Percentiles rank a stretch among this genome's conserved stretches.
These are phyloP conservation scores for Telenomus remus DNA, from an alignment of 1,140 invertebrate species.

Conservation along the genomic window DNA sequence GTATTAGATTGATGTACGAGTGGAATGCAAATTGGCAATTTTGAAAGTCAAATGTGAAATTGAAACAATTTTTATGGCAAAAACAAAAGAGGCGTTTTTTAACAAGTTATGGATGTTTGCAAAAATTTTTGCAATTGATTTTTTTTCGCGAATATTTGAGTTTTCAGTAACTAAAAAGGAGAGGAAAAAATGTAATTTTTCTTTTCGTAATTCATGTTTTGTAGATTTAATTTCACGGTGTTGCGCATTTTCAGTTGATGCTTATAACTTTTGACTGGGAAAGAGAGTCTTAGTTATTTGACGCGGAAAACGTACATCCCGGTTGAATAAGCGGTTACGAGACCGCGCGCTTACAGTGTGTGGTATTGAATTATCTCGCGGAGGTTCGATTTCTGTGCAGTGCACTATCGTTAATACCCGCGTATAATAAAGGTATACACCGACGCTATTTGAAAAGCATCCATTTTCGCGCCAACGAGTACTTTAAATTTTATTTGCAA, in stretches of 20 bases:
- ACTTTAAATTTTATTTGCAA: conserved; percentile 6
- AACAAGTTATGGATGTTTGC: too few species aligned
- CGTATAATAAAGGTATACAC: conserved; percentile 10
- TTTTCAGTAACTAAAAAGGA: too few species aligned
- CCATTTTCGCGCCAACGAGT: conserved; percentile 4
- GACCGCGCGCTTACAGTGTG: conserved; percentile 8
- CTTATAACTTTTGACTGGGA: background rate
- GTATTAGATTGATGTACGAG: too few species aligned
- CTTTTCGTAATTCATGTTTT: too few species aligned
- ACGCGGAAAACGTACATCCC: conserved; percentile 13
- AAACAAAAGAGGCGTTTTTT: too few species aligned
- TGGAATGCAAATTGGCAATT: too few species aligned
- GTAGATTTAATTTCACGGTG: too few species aligned
- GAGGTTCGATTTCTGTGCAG: conserved; percentile 12
- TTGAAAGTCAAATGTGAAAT: too few species aligned
- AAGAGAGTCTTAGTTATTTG: background rate
- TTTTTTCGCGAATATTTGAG: too few species aligned
- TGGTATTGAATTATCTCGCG: conserved; percentile 33
- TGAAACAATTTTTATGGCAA: too few species aligned
- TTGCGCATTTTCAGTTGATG: conserved; percentile 1
- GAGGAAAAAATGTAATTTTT: too few species aligned
- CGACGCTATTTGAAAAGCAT: conserved; percentile 11
- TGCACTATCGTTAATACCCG: conserved; percentile 18
- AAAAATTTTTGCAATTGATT: too few species aligned
- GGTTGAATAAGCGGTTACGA: conserved; percentile 20